These are phyloP conservation scores for Phalacrocorax aristotelis DNA, from an alignment of 2,113 vertebrate species.

Conservation along the genomic window DNA sequence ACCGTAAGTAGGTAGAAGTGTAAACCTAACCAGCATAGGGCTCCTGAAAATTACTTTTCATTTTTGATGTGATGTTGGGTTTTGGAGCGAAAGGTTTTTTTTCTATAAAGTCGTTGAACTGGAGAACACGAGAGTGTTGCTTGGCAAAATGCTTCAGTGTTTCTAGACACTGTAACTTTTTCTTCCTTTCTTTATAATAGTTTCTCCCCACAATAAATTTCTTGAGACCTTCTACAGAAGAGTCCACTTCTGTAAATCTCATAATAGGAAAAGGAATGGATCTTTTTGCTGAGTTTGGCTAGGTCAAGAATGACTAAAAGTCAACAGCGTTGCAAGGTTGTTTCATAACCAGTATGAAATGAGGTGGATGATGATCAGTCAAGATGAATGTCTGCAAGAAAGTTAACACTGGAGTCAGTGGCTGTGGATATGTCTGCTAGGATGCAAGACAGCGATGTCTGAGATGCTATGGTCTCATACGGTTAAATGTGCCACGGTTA, in stretches of 20 bases:
- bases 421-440: background rate
- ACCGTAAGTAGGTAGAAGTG: background rate
- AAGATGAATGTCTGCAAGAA: background rate
- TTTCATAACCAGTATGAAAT: background rate
- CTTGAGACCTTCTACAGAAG: background rate
- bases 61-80: background rate
- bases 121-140: background rate
- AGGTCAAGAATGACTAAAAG: background rate
- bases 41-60: background rate
- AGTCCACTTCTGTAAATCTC: background rate
- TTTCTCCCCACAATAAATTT: background rate
- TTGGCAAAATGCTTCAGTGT: background rate
- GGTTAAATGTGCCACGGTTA: background rate
- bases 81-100: background rate
- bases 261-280: background rate
- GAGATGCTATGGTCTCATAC: background rate
- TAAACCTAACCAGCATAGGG: background rate
- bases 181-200: background rate
- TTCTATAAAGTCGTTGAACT: background rate
- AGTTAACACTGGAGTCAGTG: background rate
- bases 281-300: background rate
- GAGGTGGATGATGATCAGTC: background rate
- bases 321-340: background rate
- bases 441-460: background rate
- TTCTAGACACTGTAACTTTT: background rate